Evolutionary conservation across 1,140 invertebrate species (phyloP), one percentile per base, ranked within the genome.

Genomic region (Adelges cooleyi): DNA sequence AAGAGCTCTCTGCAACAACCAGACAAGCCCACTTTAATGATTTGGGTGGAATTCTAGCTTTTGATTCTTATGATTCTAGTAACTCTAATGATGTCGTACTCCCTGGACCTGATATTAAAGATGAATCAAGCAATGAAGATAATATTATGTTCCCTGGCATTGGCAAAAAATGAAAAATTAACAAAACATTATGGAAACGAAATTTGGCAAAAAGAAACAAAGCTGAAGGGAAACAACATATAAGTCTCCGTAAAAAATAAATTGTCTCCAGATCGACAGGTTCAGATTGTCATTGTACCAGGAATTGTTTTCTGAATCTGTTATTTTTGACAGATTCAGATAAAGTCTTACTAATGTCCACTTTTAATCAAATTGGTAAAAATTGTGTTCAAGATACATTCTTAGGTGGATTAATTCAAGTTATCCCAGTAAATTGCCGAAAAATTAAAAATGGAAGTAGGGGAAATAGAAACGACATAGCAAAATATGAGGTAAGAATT

Each of bases 281-380:
- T 3, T 33, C 52, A 3, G 33, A 54, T n/a, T 40, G 33, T 18
- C 18, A 22, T 20, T 40, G 52, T 40, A 6, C 3, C 8, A 13
- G 8, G 2, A 59, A 59, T 42, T 59, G 54, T 46, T 44, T 59
- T 42, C 22, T n/a, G 6, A 59, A 59, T 40, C 20, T 59, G 11
- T n/a, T n/a, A 48, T 48, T 22, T 48, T 5, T 18, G 0, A 18
- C 23, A 25, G 6, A 23, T 25, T 4, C 42, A 59, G 25, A 17
- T 23, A 1, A 10, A 40, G 44, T 6, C 15, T 33, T 59, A 40
- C 15, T 56, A 38, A 13, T 8, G 3, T 48, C 23, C 18, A 13
- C 3, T 5, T 38, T 56, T 40, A 40, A 56, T 40, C 1, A 22
- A 15, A 42, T 38, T 22, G 15, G 33, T 5, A 13, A 42, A 8